Conservation (phyloP, 2,113 vertebrate species). For the Microtus pennsylvanicus region DNA sequence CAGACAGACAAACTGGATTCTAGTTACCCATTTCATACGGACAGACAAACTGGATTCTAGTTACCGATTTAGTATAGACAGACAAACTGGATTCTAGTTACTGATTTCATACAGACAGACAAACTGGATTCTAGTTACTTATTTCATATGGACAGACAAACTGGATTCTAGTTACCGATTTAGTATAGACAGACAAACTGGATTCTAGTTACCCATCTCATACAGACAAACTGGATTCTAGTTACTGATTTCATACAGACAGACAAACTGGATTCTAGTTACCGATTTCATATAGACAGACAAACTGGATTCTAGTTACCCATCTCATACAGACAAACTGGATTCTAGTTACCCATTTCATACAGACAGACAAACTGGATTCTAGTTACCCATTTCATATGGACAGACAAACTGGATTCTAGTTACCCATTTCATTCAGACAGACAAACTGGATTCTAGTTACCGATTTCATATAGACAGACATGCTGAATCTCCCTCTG, state of each 20-base stretch:
- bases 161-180: too few species aligned
- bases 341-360: slow-evolving; percentile 74
- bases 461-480: slow-evolving; percentile 99
- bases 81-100: too few species aligned
- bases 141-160: too few species aligned
- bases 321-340: slow-evolving; percentile 92
- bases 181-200: too few species aligned
- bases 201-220: slow-evolving; percentile 93
- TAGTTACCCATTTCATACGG: too few species aligned
- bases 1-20: too few species aligned
- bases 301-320: slow-evolving; percentile 85
- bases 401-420: too few species aligned
- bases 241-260: slow-evolving; percentile 99
- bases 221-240: slow-evolving; percentile 96
- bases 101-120: too few species aligned
- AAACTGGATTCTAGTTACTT: too few species aligned
- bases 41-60: too few species aligned
- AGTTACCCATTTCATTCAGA: too few species aligned
- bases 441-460: slow-evolving; percentile 87
- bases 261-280: slow-evolving; percentile 86
- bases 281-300: slow-evolving; percentile 99
- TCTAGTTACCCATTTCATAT: slow-evolving; percentile 96
- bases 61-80: too few species aligned
- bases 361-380: slow-evolving; percentile 91
- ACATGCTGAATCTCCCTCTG: slow-evolving; percentile 99